These are phyloP conservation scores for Junco hyemalis DNA, from an alignment of 2,113 vertebrate genomes.

Conservation along the genomic window DNA sequence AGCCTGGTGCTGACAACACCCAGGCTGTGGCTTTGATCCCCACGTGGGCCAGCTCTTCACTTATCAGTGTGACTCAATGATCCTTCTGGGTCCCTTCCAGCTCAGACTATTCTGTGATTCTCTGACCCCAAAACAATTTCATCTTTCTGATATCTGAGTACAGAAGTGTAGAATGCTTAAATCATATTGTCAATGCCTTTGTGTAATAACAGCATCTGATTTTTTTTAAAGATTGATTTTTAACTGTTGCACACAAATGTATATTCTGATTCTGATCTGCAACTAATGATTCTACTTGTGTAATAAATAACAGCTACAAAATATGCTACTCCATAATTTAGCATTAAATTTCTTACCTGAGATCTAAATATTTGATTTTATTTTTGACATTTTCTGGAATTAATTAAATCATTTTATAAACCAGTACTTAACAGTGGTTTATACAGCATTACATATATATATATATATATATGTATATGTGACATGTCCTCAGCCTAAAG, in stretches of 20 bases:
- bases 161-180: neutral
- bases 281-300: neutral
- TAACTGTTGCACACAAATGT: neutral
- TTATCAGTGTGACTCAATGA: rapidly evolving
- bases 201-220: neutral
- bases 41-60: neutral
- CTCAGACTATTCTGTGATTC: neutral
- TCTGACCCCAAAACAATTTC: neutral
- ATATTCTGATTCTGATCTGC: neutral
- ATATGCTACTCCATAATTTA: neutral
- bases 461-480: neutral
- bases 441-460: neutral
- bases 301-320: neutral
- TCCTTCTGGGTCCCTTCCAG: neutral
- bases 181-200: neutral
- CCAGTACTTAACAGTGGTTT: neutral
- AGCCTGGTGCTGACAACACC: neutral
- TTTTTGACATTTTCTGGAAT: neutral
- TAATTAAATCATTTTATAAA: neutral
- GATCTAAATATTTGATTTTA: neutral
- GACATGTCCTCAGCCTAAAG: neutral
- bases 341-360: neutral
- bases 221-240: neutral
- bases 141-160: neutral
- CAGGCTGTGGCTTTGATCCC: neutral